These are phyloP conservation scores for Pocillopora verrucosa DNA, from an alignment of 64 coral and sea anemone species.

Conservation along the genomic window DNA sequence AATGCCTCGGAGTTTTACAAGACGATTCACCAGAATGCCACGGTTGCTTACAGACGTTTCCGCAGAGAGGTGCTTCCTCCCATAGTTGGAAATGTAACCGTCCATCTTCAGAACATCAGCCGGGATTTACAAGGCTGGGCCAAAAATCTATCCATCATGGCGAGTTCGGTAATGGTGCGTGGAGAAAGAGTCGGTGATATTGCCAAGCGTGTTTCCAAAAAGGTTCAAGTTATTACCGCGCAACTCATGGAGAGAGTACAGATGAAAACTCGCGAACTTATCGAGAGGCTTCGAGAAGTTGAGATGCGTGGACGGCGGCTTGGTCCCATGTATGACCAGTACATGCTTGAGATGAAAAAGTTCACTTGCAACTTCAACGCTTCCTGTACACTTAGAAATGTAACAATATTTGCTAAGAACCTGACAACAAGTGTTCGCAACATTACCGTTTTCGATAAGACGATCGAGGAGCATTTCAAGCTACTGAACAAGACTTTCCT, in stretches of 20 bases:
- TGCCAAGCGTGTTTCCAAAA: slow-evolving; percentile 39
- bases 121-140: slow-evolving; percentile 67
- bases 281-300: slow-evolving; percentile 58
- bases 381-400: slow-evolving; percentile 66
- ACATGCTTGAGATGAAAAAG: slow-evolving; percentile 32
- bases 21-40: slow-evolving; percentile 20
- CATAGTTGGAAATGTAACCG: slow-evolving; percentile 34
- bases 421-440: slow-evolving; percentile 28
- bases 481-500: slow-evolving; percentile 61
- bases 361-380: slow-evolving; percentile 76
- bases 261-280: slow-evolving; percentile 44
- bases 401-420: slow-evolving; percentile 33
- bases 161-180: slow-evolving; percentile 58
- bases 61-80: slow-evolving; percentile 22
- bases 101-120: slow-evolving; percentile 70
- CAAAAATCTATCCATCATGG: slow-evolving; percentile 68
- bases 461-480: slow-evolving; percentile 44
- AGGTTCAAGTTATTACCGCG: slow-evolving; percentile 28
- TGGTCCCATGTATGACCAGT: slow-evolving; percentile 71
- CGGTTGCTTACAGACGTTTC: slow-evolving; percentile 13
- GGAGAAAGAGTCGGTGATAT: slow-evolving; percentile 53
- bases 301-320: slow-evolving; percentile 67
- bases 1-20: background rate
- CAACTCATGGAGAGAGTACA: slow-evolving; percentile 59
- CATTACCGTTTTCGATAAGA: slow-evolving; percentile 67